phyloP scores from a whole-genome alignment of 2,113 vertebrate genomes.

The Emydura subglobosa region DNA sequence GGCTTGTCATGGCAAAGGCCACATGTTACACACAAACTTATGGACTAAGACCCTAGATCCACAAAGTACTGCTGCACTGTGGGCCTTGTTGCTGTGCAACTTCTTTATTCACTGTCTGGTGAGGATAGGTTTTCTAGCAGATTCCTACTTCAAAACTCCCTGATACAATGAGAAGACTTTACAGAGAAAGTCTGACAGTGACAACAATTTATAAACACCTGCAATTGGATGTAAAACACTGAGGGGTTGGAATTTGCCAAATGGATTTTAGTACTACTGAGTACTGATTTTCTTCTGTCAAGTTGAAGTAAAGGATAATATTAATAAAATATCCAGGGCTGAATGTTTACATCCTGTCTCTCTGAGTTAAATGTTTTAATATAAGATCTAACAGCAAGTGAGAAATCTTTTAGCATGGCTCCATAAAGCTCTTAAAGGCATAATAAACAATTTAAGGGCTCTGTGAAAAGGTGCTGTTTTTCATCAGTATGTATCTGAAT shows the following conservation, averaged over 20 bases:
- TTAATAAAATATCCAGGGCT: background rate
- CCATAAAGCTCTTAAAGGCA: background rate
- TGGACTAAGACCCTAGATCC: background rate
- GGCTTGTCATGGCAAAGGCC: background rate
- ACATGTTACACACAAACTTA: background rate
- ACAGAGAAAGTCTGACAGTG: fast-evolving
- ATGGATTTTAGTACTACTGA: fast-evolving
- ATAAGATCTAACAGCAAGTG: fast-evolving
- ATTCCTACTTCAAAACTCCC: background rate
- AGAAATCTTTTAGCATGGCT: background rate
- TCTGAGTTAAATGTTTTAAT: background rate
- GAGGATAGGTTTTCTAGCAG: background rate
- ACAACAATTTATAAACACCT: background rate
- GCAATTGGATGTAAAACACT: background rate
- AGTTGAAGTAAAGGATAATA: background rate
- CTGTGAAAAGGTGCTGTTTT: background rate
- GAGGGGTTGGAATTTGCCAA: background rate
- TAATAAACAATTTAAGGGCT: background rate
- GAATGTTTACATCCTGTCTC: background rate
- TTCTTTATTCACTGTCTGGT: background rate
- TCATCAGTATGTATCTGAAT: background rate
- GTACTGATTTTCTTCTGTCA: fast-evolving
- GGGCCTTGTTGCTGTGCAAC: background rate
- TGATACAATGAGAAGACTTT: background rate
- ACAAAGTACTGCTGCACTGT: background rate